These are phyloP conservation scores for Myxocyprinus asiaticus DNA, from an alignment of 2,113 vertebrate species.

Conservation along the genomic window DNA sequence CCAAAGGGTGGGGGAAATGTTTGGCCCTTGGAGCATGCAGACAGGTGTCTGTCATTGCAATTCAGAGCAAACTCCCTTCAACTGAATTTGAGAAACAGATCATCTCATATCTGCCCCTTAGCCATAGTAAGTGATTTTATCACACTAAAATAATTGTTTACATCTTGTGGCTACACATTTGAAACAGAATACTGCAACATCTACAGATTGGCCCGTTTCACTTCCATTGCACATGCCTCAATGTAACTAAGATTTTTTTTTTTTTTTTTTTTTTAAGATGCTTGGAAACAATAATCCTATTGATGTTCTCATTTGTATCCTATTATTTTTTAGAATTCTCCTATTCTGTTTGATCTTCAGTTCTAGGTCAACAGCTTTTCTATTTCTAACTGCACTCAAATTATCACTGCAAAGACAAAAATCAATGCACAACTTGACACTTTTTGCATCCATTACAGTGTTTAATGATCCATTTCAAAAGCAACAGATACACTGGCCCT, in stretches of 20 bases:
- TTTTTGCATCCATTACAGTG: conserved; percentile 36
- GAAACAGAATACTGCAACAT: no score
- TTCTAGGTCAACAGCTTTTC: not conserved
- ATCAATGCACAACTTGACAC: not conserved
- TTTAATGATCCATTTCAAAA: conserved; percentile 44
- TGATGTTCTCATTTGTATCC: no score
- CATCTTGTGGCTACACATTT: no score
- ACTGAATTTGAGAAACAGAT: not conserved
- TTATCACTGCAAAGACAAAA: not conserved
- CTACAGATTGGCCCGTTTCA: no score
- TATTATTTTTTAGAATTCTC: no score
- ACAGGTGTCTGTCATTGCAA: conserved; percentile 51
- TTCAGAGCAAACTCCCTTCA: conserved; percentile 12
- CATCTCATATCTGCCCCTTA: conserved; percentile 2
- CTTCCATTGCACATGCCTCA: no score
- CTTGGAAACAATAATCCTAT: no score
- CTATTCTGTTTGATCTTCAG: no score
- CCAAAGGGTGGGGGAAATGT: not conserved
- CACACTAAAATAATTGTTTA: no score
- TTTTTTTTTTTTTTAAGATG: no score
- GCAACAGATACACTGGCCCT: conserved; percentile 43
- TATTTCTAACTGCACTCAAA: not conserved
- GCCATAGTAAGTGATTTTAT: no score
- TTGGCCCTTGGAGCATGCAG: conserved; percentile 48
- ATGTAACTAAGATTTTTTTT: no score